Conservation (phyloP, 2,113 vertebrate genomes). For the Trinectes maculatus region DNA sequence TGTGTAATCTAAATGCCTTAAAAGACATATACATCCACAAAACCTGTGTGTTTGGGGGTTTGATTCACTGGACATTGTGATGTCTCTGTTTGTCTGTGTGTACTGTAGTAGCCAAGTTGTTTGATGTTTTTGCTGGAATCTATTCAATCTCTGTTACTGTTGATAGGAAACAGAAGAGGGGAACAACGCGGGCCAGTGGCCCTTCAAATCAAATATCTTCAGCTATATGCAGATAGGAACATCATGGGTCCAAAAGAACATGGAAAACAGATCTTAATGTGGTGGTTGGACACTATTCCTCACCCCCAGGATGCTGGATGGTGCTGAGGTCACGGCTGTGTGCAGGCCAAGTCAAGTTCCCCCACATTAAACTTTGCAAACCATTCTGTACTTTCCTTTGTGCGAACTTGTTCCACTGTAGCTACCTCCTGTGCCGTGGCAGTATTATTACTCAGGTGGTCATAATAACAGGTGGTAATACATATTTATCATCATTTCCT, state of each 20-base stretch:
- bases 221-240: background rate
- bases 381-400: background rate
- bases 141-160: too few species aligned
- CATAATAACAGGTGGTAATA: slow-evolving; percentile 26
- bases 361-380: background rate
- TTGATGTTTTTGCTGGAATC: too few species aligned
- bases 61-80: too few species aligned
- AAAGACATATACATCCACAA: too few species aligned
- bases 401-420: background rate
- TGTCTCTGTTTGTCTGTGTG: too few species aligned
- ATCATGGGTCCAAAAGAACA: slow-evolving; percentile 4
- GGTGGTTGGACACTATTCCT: background rate
- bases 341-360: background rate
- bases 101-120: too few species aligned
- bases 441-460: background rate
- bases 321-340: background rate
- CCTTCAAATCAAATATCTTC: background rate
- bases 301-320: background rate
- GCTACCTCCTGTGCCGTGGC: background rate
- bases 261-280: background rate
- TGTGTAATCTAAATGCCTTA: too few species aligned
- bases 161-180: background rate
- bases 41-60: too few species aligned
- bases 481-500: slow-evolving; percentile 19
- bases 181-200: too few species aligned